phyloP scores from a whole-genome alignment of 2,113 vertebrate genomes.

The Cyprinodon variegatus region DNA sequence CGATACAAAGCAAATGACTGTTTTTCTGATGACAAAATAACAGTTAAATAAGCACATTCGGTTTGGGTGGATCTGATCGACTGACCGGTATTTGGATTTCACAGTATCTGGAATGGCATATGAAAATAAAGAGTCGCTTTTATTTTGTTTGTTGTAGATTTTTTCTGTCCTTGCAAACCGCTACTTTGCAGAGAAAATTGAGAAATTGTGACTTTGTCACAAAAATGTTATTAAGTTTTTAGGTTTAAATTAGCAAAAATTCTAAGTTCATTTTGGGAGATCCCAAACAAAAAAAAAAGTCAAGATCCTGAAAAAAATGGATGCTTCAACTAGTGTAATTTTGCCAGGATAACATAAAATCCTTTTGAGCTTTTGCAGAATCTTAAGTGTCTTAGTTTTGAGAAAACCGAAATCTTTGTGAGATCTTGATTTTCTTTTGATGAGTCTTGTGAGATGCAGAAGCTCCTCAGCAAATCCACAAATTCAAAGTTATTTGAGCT shows the following conservation, averaged over 20 bases:
- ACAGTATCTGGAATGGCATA: slow-evolving; percentile 65
- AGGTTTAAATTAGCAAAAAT: not conserved
- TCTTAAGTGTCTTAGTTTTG: no score
- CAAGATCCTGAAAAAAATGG: not conserved
- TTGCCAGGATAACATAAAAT: not conserved
- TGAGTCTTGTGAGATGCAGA: not conserved
- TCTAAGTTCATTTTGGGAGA: no score
- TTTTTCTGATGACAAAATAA: slow-evolving; percentile 41
- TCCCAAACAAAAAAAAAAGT: no score
- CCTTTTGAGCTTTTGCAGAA: not conserved
- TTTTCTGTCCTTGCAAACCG: not conserved
- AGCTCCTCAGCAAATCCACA: no score
- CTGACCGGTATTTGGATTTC: slow-evolving; percentile 52
- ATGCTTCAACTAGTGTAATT: not conserved
- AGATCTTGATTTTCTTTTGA: no score
- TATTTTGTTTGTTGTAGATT: slow-evolving; percentile 34
- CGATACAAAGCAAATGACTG: slow-evolving; percentile 78
- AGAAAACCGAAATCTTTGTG: no score
- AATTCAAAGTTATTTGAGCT: no score
- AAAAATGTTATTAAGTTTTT: no score
- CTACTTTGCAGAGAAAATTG: no score
- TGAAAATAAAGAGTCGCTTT: slow-evolving; percentile 72
- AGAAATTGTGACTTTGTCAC: no score
- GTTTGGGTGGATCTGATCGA: slow-evolving; percentile 48
- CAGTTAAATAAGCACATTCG: slow-evolving; percentile 42